Base-by-base conservation (phyloP, 2,888 invertebrate genomes). In the Noctua janthina region DNA sequence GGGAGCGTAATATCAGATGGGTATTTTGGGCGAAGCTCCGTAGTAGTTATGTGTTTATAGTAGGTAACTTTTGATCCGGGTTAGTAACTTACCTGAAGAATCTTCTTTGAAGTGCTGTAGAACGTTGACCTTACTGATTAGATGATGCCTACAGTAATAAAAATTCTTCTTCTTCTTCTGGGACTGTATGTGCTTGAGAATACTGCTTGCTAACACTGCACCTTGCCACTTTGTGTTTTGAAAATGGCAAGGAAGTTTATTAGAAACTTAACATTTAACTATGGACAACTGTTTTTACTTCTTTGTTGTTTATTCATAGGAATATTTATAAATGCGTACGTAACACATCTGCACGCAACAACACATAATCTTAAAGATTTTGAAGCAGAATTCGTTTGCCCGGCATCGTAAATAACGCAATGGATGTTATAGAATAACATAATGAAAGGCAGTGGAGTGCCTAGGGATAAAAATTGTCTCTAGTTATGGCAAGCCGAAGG, bases 11-110 rank as follows among this genome's bases (percentile, higher is more conserved):
- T 77, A 67, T 72, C 7, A 11, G 49, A 75, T 76, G 72, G n/a
- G 43, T 82, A 79, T 85, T 87, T 74, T 54, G 35, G 20, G 56
- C 68, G 51, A 39, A 74, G 46, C n/a, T 78, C n/a, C 11, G n/a
- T n/a, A n/a, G 68, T 64, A 29, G 29, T 29, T 29, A 39, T 64
- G 73, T 74, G 23, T 51, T 20, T 29, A 35, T 54, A 49, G 4
- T 46, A 29, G 4, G 39, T 78, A 10, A 46, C 29, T 54, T 23
- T 74, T 0, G 11, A 74, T 54, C n/a, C 51, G 39, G 51, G n/a
- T 8, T 54, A 49, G 17, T n/a, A 17, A 46, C 54, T 62, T 75
- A 51, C 51, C 59, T 23, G 49, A 39, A 49, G 66, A 10, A 23
- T 73, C 13, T 23, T 39, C 15, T 66, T 39, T 29, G 23, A 6